A percentile compares a stretch with the other conserved stretches of the same genome.
Conservation (phyloP, 2,113 vertebrate genomes). For the Halichoeres trimaculatus region DNA sequence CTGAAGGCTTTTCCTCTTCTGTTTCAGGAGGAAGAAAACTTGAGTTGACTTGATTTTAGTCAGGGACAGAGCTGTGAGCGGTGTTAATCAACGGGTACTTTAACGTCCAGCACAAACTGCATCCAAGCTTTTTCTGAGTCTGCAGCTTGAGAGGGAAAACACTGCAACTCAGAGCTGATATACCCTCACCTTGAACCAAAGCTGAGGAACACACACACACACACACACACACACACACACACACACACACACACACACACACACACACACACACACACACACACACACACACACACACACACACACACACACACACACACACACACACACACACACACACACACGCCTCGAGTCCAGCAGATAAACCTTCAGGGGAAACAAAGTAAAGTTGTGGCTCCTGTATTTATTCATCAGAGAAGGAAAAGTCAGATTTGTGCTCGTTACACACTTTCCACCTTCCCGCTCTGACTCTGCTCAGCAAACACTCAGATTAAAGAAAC, state of each 20-base stretch:
- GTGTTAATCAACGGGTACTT: no score
- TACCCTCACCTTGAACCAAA: slow-evolving; percentile 63
- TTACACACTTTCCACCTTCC: not conserved
- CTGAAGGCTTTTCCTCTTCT: no score
- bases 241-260: slow-evolving; percentile 13
- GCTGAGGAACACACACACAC: slow-evolving; percentile 8
- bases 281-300: slow-evolving; percentile 13
- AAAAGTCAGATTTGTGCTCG: not conserved
- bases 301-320: slow-evolving; percentile 5
- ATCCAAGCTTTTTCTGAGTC: no score
- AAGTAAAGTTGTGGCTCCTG: not conserved
- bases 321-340: slow-evolving; percentile 19
- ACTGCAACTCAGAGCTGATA: not conserved
- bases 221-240: slow-evolving; percentile 10
- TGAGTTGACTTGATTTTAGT: no score
- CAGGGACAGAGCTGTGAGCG: no score
- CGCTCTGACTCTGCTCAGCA: not conserved
- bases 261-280: slow-evolving; percentile 9
- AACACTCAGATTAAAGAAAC: not conserved
- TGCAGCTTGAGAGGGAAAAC: no score
- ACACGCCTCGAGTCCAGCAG: not conserved
- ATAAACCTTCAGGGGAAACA: slow-evolving; percentile 24
- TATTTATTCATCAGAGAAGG: not conserved
- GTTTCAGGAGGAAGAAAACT: no score
- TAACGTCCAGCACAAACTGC: no score